Evolutionary conservation across 1,140 invertebrate species (phyloP).

Genomic region (Drosophila sproati): DNA sequence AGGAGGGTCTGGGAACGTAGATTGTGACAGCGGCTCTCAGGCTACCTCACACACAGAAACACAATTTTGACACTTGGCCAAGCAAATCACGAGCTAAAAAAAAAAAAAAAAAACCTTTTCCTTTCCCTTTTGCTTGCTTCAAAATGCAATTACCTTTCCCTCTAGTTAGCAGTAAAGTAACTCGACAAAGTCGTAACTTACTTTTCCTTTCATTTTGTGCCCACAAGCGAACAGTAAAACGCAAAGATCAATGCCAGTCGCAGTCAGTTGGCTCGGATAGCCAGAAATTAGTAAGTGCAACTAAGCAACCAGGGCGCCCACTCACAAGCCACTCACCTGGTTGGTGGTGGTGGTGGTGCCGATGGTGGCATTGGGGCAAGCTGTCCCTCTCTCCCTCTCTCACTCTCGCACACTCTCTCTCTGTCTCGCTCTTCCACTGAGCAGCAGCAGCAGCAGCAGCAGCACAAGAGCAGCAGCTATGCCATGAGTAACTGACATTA

Average conservation of each 20-base stretch:
- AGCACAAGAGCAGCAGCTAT: conserved; percentile 59
- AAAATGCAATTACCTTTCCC: conserved; percentile 82
- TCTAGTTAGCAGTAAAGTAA: conserved; percentile 57
- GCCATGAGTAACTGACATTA: conserved; percentile 83
- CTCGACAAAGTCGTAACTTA: conserved; percentile 77
- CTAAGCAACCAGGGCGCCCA: conserved; percentile 76
- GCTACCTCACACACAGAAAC: conserved; percentile 25
- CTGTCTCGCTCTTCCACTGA: conserved; percentile 8
- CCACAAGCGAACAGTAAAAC: conserved; percentile 49
- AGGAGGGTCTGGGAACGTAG: background rate
- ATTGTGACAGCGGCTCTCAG: conserved; percentile 8
- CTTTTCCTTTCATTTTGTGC: conserved; percentile 81
- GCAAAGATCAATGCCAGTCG: conserved; percentile 80
- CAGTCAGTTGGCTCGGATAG: conserved; percentile 43
- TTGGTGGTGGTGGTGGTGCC: background rate
- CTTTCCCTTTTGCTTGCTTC: conserved; percentile 66
- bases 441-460: conserved; percentile 27
- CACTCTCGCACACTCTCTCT: background rate
- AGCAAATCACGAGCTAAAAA: conserved; percentile 63
- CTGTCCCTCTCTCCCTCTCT: background rate
- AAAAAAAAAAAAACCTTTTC: conserved; percentile 23
- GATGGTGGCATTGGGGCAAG: conserved; percentile 1
- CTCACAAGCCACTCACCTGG: conserved; percentile 57
- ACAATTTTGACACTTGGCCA: conserved; percentile 79
- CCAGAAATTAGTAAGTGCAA: conserved; percentile 82